Conservation (phyloP, 2,113 vertebrate genomes). For the Clinocottus analis region DNA sequence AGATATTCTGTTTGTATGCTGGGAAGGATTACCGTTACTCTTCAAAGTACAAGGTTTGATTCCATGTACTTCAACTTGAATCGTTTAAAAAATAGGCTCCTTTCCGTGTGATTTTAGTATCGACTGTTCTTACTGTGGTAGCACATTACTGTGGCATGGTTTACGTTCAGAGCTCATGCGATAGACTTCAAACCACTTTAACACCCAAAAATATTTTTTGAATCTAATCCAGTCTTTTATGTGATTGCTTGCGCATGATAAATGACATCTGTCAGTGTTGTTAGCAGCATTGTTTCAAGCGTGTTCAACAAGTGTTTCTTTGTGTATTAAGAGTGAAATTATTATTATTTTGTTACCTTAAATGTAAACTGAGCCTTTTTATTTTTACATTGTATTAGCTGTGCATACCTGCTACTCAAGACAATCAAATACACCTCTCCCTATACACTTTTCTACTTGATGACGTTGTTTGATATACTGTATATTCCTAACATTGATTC, state of each 20-base stretch:
- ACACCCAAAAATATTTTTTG: constrained; percentile 44
- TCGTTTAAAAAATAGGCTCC: constrained; percentile 1
- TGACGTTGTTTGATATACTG: not conserved
- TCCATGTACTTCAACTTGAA: not conserved
- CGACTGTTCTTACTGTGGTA: constrained; percentile 3
- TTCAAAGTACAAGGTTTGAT: constrained; percentile 15
- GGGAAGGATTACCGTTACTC: constrained; percentile 7
- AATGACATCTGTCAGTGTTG: constrained; percentile 52
- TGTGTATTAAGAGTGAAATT: constrained; percentile 42
- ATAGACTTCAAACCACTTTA: constrained; percentile 11
- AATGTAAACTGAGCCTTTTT: constrained; percentile 58
- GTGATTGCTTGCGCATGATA: constrained; percentile 47
- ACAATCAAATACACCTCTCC: constrained; percentile 63
- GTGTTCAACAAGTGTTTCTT: constrained; percentile 37
- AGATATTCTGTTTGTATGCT: constrained; percentile 2
- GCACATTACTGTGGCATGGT: constrained; percentile 30
- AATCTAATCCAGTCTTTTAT: not conserved
- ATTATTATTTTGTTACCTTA: constrained; percentile 10
- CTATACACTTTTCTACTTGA: constrained; percentile 38
- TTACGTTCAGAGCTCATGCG: not conserved
- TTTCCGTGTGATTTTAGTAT: constrained; percentile 10
- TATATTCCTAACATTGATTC: not conserved
- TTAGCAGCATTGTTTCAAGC: too few relatives aligned
- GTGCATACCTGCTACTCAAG: constrained; percentile 34
- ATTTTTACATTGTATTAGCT: constrained; percentile 54